A percentile compares a stretch with the other conserved stretches of the same genome.
These are phyloP conservation scores for Dynastes maya DNA, from an alignment of 2,888 invertebrate species.

Conservation along the genomic window DNA sequence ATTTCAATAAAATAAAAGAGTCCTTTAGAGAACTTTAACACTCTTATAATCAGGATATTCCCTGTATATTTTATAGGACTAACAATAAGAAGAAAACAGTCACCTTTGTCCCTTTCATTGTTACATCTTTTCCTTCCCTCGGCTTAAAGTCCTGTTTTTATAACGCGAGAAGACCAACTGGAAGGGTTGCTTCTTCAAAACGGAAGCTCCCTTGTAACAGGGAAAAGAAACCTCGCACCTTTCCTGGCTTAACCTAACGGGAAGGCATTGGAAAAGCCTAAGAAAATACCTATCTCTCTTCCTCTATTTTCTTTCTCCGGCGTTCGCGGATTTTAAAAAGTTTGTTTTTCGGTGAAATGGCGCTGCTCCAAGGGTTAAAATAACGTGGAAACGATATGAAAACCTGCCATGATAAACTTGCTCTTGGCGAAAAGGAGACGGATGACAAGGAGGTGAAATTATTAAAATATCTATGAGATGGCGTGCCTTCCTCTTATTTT, in stretches of 20 bases:
- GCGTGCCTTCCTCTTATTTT: too few species aligned
- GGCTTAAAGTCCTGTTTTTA: neutral
- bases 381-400: neutral
- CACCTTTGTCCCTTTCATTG: too few species aligned
- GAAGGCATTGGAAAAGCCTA: neutral
- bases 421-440: too few species aligned
- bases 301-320: neutral
- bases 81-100: neutral
- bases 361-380: neutral
- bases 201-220: neutral
- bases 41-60: too few species aligned
- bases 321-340: conserved; percentile 3
- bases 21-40: neutral
- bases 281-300: neutral
- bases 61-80: neutral
- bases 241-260: neutral
- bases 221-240: neutral
- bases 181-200: neutral
- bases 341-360: neutral
- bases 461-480: too few species aligned
- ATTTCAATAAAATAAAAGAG: neutral
- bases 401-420: too few species aligned
- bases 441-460: too few species aligned
- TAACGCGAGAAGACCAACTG: neutral
- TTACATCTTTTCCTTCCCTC: too few species aligned